A percentile compares a stretch with the other conserved stretches of the same genome.
These are phyloP conservation scores for Crocidura indochinensis DNA, from an alignment of 2,797 vertebrate genomes.

Conservation along the genomic window DNA sequence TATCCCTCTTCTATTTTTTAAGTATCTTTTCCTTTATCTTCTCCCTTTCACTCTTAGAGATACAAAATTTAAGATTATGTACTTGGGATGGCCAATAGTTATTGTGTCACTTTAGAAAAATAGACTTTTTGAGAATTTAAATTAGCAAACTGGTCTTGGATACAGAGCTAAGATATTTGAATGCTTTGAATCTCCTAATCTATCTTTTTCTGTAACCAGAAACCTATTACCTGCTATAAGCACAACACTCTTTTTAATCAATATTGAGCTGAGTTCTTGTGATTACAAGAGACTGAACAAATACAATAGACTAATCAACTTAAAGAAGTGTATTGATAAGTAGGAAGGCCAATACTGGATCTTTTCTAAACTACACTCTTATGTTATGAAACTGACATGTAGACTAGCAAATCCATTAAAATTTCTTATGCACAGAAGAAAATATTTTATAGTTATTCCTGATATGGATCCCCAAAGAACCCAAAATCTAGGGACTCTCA, in stretches of 20 bases:
- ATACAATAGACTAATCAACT: background rate
- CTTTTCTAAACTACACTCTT: background rate
- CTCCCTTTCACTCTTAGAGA: background rate
- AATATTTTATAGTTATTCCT: background rate
- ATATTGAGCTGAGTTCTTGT: background rate
- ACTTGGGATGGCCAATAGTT: background rate
- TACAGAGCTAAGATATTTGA: background rate
- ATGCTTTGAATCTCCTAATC: background rate
- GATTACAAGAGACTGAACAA: background rate
- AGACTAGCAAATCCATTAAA: slow-evolving; percentile 13
- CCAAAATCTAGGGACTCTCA: background rate
- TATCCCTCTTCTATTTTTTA: background rate
- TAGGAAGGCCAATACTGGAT: background rate
- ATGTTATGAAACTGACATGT: background rate
- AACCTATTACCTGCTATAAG: background rate
- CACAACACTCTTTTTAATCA: background rate
- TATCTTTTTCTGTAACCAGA: background rate
- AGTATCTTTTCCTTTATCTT: background rate
- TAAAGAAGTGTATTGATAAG: background rate
- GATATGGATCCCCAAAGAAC: background rate
- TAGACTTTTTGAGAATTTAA: background rate
- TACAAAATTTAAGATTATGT: background rate
- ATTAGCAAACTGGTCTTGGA: background rate
- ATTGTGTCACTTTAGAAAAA: background rate
- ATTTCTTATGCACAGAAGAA: background rate